Evolutionary conservation across 2,888 invertebrate genomes (phyloP), one percentile per base, ranked within the genome.

Genomic region (Orthosia cruda): DNA sequence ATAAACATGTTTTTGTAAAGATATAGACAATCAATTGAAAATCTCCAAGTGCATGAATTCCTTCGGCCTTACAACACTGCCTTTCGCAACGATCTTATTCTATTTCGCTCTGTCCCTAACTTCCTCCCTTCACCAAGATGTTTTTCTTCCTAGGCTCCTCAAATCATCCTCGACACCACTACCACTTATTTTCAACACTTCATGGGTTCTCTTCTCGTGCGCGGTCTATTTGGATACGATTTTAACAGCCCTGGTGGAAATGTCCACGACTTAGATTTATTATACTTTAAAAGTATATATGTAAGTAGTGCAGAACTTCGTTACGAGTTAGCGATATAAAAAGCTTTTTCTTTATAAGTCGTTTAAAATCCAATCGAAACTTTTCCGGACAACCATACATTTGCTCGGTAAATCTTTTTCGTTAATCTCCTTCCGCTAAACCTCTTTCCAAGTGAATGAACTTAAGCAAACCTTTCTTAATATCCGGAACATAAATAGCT

Each of bases 401-500:
- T 76, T 55, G 1, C 26, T 54, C 26, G n/a, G 13, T 66, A 68
- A 68, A 74, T 79, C 68, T 45, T 81, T 75, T 79, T 40, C 64
- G 59, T 54, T 81, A 70, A 81, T 76, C 65, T 65, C 26, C 32
- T 58, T 58, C 52, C 52, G 57, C 59, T 52, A 26, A 49, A 75
- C 40, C 49, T 62, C 16, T 66, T 81, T 80, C 49, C 70, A 65
- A 65, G 23, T 52, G 55, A 79, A 50, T 70, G 50, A 77, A 65
- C 70, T n/a, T 20, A 62, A 70, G 49, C 55, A 69, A 50, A 68
- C 69, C 52, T 74, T 74, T 62, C 55, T 64, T 54, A 55, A 61
- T 79, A 64, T 81, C 68, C 64, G 55, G 45, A 26, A 32, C 50
- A 47, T 12, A 54, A 26, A 52, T n/a, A 49, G 9, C 32, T 52